Percentiles rank a stretch among this genome's conserved stretches.
phyloP scores from a whole-genome alignment of 2,888 invertebrate species.

The Acholoe squamosa region DNA sequence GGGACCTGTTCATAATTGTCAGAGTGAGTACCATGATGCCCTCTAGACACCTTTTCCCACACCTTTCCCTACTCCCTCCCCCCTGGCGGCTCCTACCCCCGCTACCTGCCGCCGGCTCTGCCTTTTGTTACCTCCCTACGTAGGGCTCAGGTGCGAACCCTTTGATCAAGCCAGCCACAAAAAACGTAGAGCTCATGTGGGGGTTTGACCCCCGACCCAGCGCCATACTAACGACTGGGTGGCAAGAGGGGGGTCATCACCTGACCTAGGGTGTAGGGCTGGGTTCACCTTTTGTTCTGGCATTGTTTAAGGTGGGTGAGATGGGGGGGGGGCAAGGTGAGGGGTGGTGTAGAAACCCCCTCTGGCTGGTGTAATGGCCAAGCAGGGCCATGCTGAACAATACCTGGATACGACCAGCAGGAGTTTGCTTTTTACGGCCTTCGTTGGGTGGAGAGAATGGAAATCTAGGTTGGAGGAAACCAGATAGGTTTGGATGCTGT shows the following conservation, averaged over 20 bases:
- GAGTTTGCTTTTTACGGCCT: conserved; percentile 11
- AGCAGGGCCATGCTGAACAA: not conserved
- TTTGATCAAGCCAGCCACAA: conserved; percentile 39
- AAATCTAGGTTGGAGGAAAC: conserved; percentile 21
- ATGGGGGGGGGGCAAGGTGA: not conserved
- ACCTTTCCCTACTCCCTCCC: not conserved
- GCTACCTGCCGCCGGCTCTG: not conserved
- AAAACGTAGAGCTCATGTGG: conserved; percentile 26
- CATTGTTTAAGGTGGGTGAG: conserved; percentile 29
- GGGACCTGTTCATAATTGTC: no score
- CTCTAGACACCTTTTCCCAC: conserved; percentile 11
- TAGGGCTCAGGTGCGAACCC: conserved; percentile 40
- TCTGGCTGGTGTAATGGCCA: conserved; percentile 39
- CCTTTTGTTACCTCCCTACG: conserved; percentile 22
- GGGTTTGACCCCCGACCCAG: conserved; percentile 36
- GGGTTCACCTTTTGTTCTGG: conserved; percentile 56
- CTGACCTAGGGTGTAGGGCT: conserved; percentile 6
- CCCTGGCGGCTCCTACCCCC: not conserved
- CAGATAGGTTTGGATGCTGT: not conserved
- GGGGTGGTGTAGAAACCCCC: not conserved
- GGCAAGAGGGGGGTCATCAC: not conserved
- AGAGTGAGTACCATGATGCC: no score
- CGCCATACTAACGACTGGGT: conserved; percentile 7
- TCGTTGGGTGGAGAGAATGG: not conserved
- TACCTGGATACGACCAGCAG: not conserved